Evolutionary conservation across 2,888 invertebrate genomes (phyloP).

Genomic region (Cheilosia scutellata): DNA sequence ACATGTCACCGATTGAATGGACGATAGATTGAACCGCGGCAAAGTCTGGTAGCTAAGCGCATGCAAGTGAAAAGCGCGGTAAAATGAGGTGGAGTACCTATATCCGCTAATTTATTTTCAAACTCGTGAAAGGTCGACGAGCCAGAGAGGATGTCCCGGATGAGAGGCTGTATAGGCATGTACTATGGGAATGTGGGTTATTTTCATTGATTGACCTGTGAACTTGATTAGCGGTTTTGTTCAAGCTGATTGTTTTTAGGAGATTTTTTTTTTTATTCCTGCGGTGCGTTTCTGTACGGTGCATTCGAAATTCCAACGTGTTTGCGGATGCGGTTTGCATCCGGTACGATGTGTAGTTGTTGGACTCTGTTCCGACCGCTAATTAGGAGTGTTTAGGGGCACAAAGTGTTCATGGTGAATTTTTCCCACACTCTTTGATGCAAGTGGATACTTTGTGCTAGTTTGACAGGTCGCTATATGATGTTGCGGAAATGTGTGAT

Average conservation of each 20-base stretch:
- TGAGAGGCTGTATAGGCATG: constrained; percentile 7
- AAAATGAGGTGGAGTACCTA: constrained; percentile 44
- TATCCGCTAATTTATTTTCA: constrained; percentile 74
- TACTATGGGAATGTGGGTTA: constrained; percentile 65
- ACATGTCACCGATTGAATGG: constrained; percentile 46
- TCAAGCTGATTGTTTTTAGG: constrained; percentile 74
- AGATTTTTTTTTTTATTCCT: constrained; percentile 37
- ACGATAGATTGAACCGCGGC: constrained; percentile 41
- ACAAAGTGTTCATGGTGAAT: constrained; percentile 37
- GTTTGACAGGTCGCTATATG: constrained; percentile 12
- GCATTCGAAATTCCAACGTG: constrained; percentile 55
- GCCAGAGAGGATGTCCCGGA: constrained; percentile 4
- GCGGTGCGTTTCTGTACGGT: constrained; percentile 34
- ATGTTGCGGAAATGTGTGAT: not conserved
- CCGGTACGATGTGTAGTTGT: constrained; percentile 60
- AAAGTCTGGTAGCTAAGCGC: not conserved
- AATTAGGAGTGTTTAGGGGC: constrained; percentile 70
- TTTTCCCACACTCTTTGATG: constrained; percentile 51
- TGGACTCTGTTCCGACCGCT: constrained; percentile 61
- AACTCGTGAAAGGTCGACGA: constrained; percentile 44
- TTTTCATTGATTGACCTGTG: constrained; percentile 75
- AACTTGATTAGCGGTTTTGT: constrained; percentile 75
- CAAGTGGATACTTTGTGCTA: constrained; percentile 29
- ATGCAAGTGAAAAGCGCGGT: constrained; percentile 51
- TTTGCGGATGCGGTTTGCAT: constrained; percentile 65